A percentile compares a stretch with the other conserved stretches of the same genome.
These are phyloP conservation scores for Brachyopa scutellaris DNA, from an alignment of 2,888 invertebrate species.

Conservation along the genomic window DNA sequence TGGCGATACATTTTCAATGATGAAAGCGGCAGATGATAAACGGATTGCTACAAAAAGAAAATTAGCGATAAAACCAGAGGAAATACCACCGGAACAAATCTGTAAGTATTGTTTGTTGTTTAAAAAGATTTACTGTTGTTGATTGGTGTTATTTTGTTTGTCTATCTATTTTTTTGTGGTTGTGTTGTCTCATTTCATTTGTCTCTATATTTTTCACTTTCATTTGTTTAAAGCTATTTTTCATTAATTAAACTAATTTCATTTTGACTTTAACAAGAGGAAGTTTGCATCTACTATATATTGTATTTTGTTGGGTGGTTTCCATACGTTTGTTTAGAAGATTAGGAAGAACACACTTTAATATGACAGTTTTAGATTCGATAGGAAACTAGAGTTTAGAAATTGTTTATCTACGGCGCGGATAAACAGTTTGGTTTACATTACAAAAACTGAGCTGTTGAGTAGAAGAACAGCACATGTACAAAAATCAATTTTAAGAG, in stretches of 20 bases:
- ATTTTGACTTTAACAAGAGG: not conserved
- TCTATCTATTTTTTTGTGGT: not conserved
- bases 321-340: no score
- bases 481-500: no score
- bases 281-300: no score
- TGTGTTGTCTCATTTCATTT: not conserved
- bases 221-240: not conserved
- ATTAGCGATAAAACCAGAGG: constrained; percentile 76
- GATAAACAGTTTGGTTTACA: no score
- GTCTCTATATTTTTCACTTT: not conserved
- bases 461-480: no score
- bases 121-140: no score
- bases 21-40: constrained; percentile 83
- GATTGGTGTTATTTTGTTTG: not conserved
- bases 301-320: not conserved
- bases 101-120: constrained; percentile 78
- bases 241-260: constrained; percentile 6
- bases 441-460: no score
- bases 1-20: constrained; percentile 82
- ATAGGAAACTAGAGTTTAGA: no score
- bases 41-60: constrained; percentile 82
- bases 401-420: no score
- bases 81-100: constrained; percentile 80
- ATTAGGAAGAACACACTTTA: no score
- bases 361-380: no score